Conservation (phyloP, 2,113 vertebrate genomes). For the Gobio gobio region DNA sequence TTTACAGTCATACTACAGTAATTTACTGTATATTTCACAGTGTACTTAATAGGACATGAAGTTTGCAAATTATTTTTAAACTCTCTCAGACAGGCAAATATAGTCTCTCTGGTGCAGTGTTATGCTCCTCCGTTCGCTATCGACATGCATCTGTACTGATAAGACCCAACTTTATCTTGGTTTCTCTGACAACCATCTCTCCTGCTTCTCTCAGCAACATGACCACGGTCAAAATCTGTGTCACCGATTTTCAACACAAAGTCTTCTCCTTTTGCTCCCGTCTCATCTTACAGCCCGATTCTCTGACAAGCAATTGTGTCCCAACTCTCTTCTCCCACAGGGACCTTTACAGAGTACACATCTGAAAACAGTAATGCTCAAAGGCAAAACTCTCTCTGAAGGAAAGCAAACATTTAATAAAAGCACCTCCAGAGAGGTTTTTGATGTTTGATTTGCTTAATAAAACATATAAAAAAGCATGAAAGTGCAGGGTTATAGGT, state of each 20-base stretch:
- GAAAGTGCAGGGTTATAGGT: no score
- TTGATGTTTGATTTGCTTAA: background rate
- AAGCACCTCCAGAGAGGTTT: slow-evolving; percentile 7
- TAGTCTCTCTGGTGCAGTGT: background rate
- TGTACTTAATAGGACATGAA: no score
- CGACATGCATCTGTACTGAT: background rate
- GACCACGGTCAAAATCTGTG: slow-evolving; percentile 23
- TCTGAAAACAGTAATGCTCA: slow-evolving; percentile 36
- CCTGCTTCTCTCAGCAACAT: slow-evolving; percentile 8
- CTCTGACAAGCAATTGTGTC: slow-evolving; percentile 18
- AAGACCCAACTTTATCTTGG: slow-evolving; percentile 18
- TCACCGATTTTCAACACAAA: slow-evolving; percentile 6
- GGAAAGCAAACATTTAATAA: slow-evolving; percentile 31
- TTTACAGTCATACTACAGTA: no score
- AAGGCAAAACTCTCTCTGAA: slow-evolving; percentile 28
- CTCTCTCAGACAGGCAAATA: background rate
- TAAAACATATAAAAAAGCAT: background rate
- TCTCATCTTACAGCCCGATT: slow-evolving; percentile 23
- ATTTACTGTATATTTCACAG: no score
- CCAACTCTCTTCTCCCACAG: slow-evolving; percentile 16
- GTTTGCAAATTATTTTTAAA: background rate
- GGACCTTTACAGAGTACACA: slow-evolving; percentile 17
- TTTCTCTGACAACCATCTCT: slow-evolving; percentile 25
- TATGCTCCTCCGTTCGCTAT: background rate
- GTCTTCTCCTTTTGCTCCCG: background rate